Evolutionary conservation across 2,113 vertebrate genomes (phyloP), one percentile per base, ranked within the genome.

Genomic region (Pleuronectes platessa): DNA sequence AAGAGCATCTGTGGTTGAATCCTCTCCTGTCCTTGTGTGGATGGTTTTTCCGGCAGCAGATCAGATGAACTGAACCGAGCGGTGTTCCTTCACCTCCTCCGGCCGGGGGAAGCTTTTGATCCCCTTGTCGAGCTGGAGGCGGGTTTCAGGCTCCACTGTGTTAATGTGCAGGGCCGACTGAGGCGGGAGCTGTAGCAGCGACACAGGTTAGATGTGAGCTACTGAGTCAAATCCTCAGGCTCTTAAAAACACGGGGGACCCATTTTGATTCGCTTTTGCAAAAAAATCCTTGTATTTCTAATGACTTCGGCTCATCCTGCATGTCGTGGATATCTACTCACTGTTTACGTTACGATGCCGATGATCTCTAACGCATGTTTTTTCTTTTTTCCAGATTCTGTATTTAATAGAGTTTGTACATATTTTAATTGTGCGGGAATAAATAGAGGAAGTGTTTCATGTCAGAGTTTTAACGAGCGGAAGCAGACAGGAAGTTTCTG

Each of bases 301-400:
- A 40, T 76, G 68, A 65, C 40, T 79, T 72, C 31, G 21, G 69
- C 49, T 86, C 80, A 86, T 82, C 85, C 90, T 95, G 96, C 96
- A 96, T 96, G 96, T 89, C 73, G 85, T 93, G 51, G 78, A 77
- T 92, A 81, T 90, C 27, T 74, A 78, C 60, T 84, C 77, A 88
- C 84, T 90, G 92, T 94, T 93, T 94, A 94, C 83, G 54, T 37
- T 66, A 18, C 8, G 20, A 78, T 56, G 76, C 71, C 9, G 49
- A 79, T 37, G 65, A 77, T 64, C 79, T 89, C 68, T 86, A 85
- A 88, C 37, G 94, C 94, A 94, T 94, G 94, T 71, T 83, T 64
- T 64, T 49, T 78, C 31, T 31, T 31, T 88, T 24, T 78, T 79
- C 67, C 18, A 69, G 68, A 81, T 74, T 5, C 82, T 24, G 51